Base-by-base conservation (phyloP, 1,140 invertebrate genomes). In the Drosophila paulistorum region DNA sequence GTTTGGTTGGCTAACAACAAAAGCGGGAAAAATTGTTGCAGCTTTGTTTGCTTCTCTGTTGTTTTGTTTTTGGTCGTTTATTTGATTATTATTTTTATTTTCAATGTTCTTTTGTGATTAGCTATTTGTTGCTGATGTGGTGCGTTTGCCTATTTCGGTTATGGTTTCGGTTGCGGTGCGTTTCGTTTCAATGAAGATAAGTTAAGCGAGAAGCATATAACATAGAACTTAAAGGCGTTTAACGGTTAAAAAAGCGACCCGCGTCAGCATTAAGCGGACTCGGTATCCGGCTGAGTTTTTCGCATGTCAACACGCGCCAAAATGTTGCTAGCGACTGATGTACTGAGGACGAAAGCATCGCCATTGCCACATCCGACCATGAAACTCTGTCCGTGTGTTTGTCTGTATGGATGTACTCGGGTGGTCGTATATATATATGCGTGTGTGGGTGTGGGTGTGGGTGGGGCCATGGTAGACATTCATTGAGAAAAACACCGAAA, bases 241-340 rank as follows among this genome's bases (percentile, higher is more conserved):
- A 83, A 87, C 72, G 83, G 66, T 72, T 72, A 82, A 79, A 71
- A 74, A 76, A 76, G 74, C 74, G 67, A 82, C 76, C 76, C 76
- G 79, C 79, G 81, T 75, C 30, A 30, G 13, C 60, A 26, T 42
- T 41, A 51, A 20, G 30, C 55, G 55, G 33, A 20, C 42, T 13
- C 41, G 65, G 74, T 69, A 69, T 72, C 80, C 76, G 79, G 83
- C 76, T 67, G 69, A 71, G 42, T 72, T 69, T 68, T 73, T 76
- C 62, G 84, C 89, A 91, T 91, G 89, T 91, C 89, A 91, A 91
- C 84, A 91, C 89, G 89, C 89, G 89, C 89, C 89, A 91, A 91
- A 91, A 89, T 86, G 84, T 91, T 91, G 89, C 84, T 71, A 89
- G 89, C 89, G 89, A 91, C 89, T 91, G 89, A 89, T 30, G 30